phyloP scores from a whole-genome alignment of 2,113 vertebrate genomes.

The Saguinus imperator region DNA sequence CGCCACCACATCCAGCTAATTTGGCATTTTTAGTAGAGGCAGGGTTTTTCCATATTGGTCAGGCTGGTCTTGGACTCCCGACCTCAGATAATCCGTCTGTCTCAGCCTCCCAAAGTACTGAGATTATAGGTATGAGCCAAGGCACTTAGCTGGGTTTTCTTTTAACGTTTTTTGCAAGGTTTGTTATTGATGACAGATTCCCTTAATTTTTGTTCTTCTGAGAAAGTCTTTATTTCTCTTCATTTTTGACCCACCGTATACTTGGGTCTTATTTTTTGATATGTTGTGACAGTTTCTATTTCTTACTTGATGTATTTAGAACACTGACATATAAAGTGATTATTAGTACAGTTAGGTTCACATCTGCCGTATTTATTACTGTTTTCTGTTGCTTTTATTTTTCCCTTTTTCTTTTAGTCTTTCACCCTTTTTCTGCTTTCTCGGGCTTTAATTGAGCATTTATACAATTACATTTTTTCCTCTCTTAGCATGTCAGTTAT shows the following conservation, averaged over 20 bases:
- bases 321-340: background rate
- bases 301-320: background rate
- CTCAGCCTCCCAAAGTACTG: no score
- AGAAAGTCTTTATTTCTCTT: no score
- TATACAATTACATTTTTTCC: background rate
- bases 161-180: no score
- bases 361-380: background rate
- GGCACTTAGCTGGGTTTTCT: no score
- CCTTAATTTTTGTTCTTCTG: no score
- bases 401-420: background rate
- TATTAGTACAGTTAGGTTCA: background rate
- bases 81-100: no score
- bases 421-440: background rate
- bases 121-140: no score
- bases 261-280: background rate
- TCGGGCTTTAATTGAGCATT: background rate
- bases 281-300: background rate
- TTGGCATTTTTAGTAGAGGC: no score
- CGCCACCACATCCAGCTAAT: no score
- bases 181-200: no score
- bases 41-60: no score
- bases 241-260: background rate
- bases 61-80: no score
- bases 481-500: background rate
- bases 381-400: background rate